Conservation (phyloP, 2,888 invertebrate species). For the Sarcophaga subvicina region DNA sequence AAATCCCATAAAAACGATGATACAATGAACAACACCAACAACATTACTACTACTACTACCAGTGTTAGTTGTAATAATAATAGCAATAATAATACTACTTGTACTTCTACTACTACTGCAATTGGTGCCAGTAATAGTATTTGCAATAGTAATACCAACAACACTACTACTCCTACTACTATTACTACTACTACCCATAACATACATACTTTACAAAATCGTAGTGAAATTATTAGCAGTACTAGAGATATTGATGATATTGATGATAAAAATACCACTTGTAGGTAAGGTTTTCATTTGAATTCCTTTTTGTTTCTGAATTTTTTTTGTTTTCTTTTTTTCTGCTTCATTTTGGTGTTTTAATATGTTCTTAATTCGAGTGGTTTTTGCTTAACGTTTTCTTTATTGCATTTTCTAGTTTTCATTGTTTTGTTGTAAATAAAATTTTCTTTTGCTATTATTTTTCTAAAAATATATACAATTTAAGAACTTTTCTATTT, state of each 20-base stretch:
- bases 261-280: conserved; percentile 75
- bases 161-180: too few species aligned
- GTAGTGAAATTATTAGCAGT: conserved; percentile 75
- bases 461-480: too few species aligned
- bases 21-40: conserved; percentile 69
- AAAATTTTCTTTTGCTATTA: too few species aligned
- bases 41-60: conserved; percentile 39
- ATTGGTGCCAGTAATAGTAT: conserved; percentile 18
- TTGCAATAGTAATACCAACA: neutral
- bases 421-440: too few species aligned
- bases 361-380: too few species aligned
- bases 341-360: too few species aligned
- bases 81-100: conserved; percentile 57
- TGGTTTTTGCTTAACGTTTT: too few species aligned
- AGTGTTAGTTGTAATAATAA: conserved; percentile 50
- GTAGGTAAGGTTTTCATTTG: conserved; percentile 76
- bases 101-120: conserved; percentile 21
- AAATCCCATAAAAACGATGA: conserved; percentile 74
- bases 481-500: too few species aligned
- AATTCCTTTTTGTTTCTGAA: neutral
- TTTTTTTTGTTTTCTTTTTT: neutral
- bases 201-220: conserved; percentile 71
- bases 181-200: conserved; percentile 13
- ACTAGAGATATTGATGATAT: conserved; percentile 73
- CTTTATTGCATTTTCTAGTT: too few species aligned